A percentile compares a stretch with the other conserved stretches of the same genome.
phyloP scores from a whole-genome alignment of 1,140 invertebrate species.

The Dendrolimus punctatus region DNA sequence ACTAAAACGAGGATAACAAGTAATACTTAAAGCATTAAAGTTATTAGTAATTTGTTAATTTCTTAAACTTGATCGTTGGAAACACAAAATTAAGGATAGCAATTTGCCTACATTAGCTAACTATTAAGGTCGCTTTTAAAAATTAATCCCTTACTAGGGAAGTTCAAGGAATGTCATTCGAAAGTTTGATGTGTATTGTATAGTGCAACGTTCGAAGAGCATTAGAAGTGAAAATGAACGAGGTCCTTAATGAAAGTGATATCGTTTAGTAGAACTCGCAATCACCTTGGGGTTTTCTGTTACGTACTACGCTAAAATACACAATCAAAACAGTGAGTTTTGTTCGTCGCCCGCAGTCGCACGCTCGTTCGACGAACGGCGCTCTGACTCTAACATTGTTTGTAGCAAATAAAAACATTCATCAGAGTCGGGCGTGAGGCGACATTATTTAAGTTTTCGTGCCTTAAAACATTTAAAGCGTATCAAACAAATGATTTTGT shows the following conservation, averaged over 20 bases:
- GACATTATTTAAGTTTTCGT: constrained; percentile 3
- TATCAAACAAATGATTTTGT: constrained; percentile 6
- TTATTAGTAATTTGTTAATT: too few species aligned
- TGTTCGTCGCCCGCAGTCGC: constrained; percentile 24
- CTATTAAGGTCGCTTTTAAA: too few species aligned
- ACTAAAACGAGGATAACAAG: too few species aligned
- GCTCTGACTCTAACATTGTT: constrained; percentile 7
- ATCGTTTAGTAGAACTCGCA: constrained; percentile 38
- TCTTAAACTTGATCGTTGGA: too few species aligned
- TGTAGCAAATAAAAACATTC: constrained; percentile 15
- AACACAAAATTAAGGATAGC: constrained; percentile 22
- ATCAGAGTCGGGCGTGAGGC: constrained; percentile 3
- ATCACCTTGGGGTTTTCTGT: constrained; percentile 50
- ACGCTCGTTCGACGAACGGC: constrained; percentile 21
- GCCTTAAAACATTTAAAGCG: constrained; percentile 13
- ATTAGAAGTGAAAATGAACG: constrained; percentile 14
- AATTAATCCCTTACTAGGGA: too few species aligned
- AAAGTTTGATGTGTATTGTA: background rate
- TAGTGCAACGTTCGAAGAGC: constrained; percentile 13
- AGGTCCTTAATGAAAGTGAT: constrained; percentile 24
- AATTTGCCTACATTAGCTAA: constrained; percentile 8
- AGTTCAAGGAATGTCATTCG: too few species aligned
- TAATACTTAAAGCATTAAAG: too few species aligned
- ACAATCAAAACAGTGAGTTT: constrained; percentile 61
- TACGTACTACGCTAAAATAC: constrained; percentile 52